Conservation (phyloP, 2,888 invertebrate genomes). For the Lamellibrachia satsuma region DNA sequence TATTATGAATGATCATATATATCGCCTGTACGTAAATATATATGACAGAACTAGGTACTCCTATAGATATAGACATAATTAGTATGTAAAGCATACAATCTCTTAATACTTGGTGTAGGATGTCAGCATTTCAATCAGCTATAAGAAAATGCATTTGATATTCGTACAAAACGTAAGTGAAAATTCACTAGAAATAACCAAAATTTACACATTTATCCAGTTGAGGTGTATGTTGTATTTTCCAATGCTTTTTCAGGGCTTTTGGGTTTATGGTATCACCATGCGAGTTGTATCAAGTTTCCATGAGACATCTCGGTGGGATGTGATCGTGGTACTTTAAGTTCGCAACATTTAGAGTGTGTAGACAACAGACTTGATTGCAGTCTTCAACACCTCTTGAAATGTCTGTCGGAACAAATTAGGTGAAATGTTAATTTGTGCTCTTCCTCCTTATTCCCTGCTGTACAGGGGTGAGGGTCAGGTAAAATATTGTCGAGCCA, state of each 20-base stretch:
- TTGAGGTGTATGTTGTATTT: neutral
- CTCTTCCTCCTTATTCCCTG: no score
- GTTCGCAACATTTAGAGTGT: neutral
- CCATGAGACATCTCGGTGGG: neutral
- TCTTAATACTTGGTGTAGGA: neutral
- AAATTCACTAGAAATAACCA: neutral
- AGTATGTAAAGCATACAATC: no score
- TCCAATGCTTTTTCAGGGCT: neutral
- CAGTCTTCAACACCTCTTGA: neutral
- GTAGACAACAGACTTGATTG: neutral
- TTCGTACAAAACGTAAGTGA: neutral
- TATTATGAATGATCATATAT: no score
- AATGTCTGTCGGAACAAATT: neutral
- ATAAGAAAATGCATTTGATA: neutral
- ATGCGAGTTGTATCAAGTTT: neutral
- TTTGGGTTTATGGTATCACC: neutral
- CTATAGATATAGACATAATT: no score
- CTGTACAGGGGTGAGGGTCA: no score
- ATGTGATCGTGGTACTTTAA: neutral
- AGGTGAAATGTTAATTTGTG: neutral
- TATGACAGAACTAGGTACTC: no score
- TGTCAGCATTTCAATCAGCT: neutral
- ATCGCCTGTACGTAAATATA: no score
- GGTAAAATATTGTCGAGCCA: no score
- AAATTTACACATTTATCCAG: neutral